Evolutionary conservation across 2,113 vertebrate genomes (phyloP), one percentile per base, ranked within the genome.

Genomic region (Haplotaxodon microlepis): DNA sequence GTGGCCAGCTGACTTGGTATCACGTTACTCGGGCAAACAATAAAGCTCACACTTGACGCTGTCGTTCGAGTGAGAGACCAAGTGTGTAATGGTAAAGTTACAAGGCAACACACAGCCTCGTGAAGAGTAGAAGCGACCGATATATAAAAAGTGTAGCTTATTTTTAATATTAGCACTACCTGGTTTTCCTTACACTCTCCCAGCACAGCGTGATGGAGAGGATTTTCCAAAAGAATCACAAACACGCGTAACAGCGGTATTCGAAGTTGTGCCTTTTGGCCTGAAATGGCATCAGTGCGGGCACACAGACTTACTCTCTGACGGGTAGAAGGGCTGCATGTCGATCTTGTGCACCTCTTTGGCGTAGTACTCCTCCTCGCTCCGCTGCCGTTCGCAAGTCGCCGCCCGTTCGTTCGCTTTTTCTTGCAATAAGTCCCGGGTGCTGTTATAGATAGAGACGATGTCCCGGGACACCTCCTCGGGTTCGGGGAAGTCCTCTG

Each of bases 331-430:
- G 7, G 96, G 97, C 90, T 96, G 95, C 98, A 98, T 98, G 94
- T 99, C 98, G 82, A 99, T 97, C 94, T 99, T 99, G 97, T 99
- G 98, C 87, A 99, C 98, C 95, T 99, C 98, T 94, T 99, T 99
- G 89, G 98, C 98, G 47, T 99, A 99, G 73, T 99, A 99, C 82
- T 99, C 94, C 98, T 97, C 99, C 97, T 84, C 99, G 97, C 93
- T 97, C 97, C 86, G 97, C 95, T 96, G 99, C 24, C 97, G 96
- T 89, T 99, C 98, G 83, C 98, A 99, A 92, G 97, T 97, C 93
- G 95, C 96, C 50, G 98, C 98, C 85, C 98, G 95, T 81, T 98
- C 97, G 96, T 98, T 98, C 83, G 98, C 98, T 91, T 95, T 97
- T 96, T 99, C 98, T 93, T 98, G 98, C 93, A 99, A 96, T 94